Percentiles rank a stretch among this genome's conserved stretches.
phyloP scores from a whole-genome alignment of 35 echinoderm and acorn worm species.

The Antedon bifida region DNA sequence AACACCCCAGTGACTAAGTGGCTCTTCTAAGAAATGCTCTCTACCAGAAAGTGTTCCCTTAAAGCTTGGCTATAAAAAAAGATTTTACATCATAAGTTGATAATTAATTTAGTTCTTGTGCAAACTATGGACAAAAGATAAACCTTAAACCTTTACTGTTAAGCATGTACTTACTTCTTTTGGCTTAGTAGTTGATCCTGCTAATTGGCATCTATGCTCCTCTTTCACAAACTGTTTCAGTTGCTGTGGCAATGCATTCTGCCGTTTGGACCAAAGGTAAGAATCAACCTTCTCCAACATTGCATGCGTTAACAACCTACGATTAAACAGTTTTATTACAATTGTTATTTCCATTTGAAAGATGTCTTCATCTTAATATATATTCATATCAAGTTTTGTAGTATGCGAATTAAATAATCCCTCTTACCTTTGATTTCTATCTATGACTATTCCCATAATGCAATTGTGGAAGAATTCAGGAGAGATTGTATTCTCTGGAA shows the following conservation, averaged over 20 bases:
- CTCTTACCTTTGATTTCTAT: constrained; percentile 38
- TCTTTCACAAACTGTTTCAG: not conserved
- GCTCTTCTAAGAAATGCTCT: constrained; percentile 1
- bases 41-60: not conserved
- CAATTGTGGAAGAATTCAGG: constrained; percentile 37
- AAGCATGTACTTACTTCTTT: not conserved
- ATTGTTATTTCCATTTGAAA: too few species aligned
- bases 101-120: too few species aligned
- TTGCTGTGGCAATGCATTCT: constrained; percentile 4
- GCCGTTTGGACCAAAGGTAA: constrained; percentile 29
- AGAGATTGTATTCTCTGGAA: constrained; percentile 9
- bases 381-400: too few species aligned
- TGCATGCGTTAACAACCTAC: not conserved
- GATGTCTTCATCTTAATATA: not conserved
- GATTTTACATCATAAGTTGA: too few species aligned
- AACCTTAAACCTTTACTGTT: too few species aligned
- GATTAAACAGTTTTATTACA: too few species aligned
- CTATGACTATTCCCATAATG: constrained; percentile 13
- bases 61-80: not conserved
- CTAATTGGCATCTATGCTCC: not conserved
- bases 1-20: constrained; percentile 14
- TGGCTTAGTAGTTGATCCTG: not conserved
- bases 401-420: too few species aligned
- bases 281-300: constrained; percentile 23
- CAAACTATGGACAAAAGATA: too few species aligned